Conservation (phyloP, 1,140 invertebrate species). For the Sitobion miscanthi region DNA sequence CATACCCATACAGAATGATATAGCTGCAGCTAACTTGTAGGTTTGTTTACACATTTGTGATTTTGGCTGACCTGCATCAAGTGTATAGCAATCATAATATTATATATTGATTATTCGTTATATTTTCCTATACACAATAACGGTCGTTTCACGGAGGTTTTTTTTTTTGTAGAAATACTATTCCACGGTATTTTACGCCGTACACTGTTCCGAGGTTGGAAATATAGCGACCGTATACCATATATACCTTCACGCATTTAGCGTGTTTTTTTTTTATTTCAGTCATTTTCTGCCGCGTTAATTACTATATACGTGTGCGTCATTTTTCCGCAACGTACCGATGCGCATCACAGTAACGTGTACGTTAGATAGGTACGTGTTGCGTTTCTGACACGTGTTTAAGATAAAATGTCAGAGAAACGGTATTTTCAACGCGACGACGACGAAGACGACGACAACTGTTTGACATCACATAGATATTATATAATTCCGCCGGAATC, state of each 20-base stretch:
- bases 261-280: background rate
- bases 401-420: slow-evolving; percentile 17
- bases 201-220: background rate
- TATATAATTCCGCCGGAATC: slow-evolving; percentile 13
- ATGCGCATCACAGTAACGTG: background rate
- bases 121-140: background rate
- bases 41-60: background rate
- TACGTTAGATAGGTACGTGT: background rate
- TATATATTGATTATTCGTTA: background rate
- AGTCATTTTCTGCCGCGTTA: background rate
- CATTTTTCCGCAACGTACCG: background rate
- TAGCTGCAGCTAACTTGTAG: background rate
- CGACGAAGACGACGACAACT: background rate
- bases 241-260: background rate
- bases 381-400: slow-evolving; percentile 26
- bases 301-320: background rate
- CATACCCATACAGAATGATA: background rate
- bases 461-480: slow-evolving; percentile 21
- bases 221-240: background rate
- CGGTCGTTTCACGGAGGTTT: background rate
- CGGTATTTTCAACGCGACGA: background rate
- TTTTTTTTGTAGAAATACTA: background rate
- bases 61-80: background rate
- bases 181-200: background rate
- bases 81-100: too few relatives aligned